A percentile compares a stretch with the other conserved stretches of the same genome.
Conservation (phyloP, 2,797 vertebrate species). For the Tympanoctomys barrerae region DNA sequence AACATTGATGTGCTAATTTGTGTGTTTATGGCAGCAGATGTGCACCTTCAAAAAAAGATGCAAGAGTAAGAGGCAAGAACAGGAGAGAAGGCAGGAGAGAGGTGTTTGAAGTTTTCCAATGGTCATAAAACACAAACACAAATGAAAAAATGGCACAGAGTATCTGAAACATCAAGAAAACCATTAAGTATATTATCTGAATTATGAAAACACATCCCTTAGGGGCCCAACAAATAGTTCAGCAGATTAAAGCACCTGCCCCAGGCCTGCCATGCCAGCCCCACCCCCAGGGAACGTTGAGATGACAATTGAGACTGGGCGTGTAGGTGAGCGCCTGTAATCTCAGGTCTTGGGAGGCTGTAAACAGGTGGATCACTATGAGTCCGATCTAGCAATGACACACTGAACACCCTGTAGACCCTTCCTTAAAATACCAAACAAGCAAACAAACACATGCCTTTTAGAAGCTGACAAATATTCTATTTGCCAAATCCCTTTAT, state of each 20-base stretch:
- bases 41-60: slow-evolving; percentile 76
- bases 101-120: slow-evolving; percentile 44
- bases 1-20: slow-evolving; percentile 85
- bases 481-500: slow-evolving; percentile 61
- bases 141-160: slow-evolving; percentile 30
- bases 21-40: slow-evolving; percentile 86
- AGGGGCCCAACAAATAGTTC: no score
- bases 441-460: slow-evolving; percentile 42
- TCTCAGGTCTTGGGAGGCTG: no score
- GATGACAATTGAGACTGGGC: no score
- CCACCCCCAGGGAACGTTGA: no score
- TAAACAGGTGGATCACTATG: no score
- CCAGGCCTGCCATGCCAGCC: no score
- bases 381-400: no score
- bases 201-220: slow-evolving; percentile 61
- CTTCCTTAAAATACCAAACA: no score
- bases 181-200: slow-evolving; percentile 57
- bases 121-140: slow-evolving; percentile 48
- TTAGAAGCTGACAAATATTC: slow-evolving; percentile 58
- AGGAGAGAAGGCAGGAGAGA: background rate
- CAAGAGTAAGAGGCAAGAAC: slow-evolving; percentile 41
- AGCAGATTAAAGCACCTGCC: no score
- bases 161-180: slow-evolving; percentile 37
- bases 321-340: no score
- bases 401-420: no score